Base-by-base conservation (phyloP, 2,888 invertebrate genomes). In the Tubulanus polymorphus region DNA sequence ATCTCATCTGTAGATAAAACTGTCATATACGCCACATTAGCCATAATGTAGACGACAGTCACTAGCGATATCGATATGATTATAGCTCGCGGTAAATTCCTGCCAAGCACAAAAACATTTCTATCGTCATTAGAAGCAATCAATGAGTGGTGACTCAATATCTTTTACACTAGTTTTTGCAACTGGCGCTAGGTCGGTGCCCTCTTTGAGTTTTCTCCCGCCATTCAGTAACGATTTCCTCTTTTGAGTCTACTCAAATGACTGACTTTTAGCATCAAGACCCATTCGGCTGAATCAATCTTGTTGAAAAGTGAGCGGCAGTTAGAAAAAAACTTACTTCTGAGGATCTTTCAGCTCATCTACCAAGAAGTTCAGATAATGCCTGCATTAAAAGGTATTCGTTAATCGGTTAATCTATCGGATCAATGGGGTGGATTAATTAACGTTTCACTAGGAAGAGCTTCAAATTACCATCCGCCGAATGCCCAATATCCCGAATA, bases 281-380 rank as follows among this genome's bases (percentile, higher is more conserved):
- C n/a, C n/a, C n/a, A n/a, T n/a, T n/a, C n/a, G n/a, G n/a, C n/a
- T n/a, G n/a, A n/a, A n/a, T n/a, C n/a, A n/a, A n/a, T n/a, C n/a
- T n/a, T n/a, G n/a, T n/a, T n/a, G n/a, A n/a, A n/a, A n/a, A n/a
- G n/a, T n/a, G n/a, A n/a, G n/a, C n/a, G 35, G 35, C 10, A 10
- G 35, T 12, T 12, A 32, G n/a, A 10, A 32, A 32, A 32, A 32
- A 12, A 32, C 37, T 20, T 60, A 75, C 74, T 66, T 75, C 60
- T 72, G 71, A 53, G 78, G 78, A 51, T 76, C 66, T 29, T 76
- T 73, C 32, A 78, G 45, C 61, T 78, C 78, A 59, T 75, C 76
- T 12, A 73, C 73, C 37, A 76, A 56, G 55, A 76, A 75, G 56
- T 75, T 76, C 51, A 76, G 55, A 56, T 74, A 73, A 62, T 72